Base-by-base conservation (phyloP, 2,797 vertebrate species). In the Coendou prehensilis region DNA sequence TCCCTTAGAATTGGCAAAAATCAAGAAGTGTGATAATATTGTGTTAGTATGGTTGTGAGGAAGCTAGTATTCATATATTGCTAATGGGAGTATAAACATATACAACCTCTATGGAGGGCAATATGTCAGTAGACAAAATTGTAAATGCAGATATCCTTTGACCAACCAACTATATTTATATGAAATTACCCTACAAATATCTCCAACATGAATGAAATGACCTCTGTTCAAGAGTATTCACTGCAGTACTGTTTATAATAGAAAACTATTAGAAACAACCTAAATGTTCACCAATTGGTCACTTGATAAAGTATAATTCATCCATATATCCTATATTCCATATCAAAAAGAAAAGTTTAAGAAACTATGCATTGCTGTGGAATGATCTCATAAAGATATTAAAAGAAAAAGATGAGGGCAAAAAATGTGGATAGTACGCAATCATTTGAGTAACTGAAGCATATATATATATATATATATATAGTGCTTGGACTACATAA, bases 101-200 rank as follows among this genome's bases (percentile, higher is more conserved):
- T 56, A 83, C 28, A 86, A 54, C 9, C 30, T 89, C 89, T 86
- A 83, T 13, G 14, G 14, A 94, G 76, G 50, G 54, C 54, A 96
- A 89, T 79, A 76, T 88, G 56, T 67, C 56, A 96, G 89, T 2
- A 85, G 95, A 86, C 61, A 85, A 94, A 95, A 92, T 1, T 89
- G 0, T 41, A 90, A 89, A 90, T 79, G 61, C n/a, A 76, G 45
- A 26, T 50, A 91, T 47, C 20, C 63, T 95, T 78, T 85, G 73
- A 88, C 47, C 61, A 23, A 93, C 5, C 59, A 94, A 88, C 20
- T 81, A 56, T 9, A 89, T 86, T 75, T 94, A 76, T 1, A 94
- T 73, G 47, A 87, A 93, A 96, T 81, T 96, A 94, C 52, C 59
- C 50, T 95, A 91, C 26, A 94, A 73, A 59, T 54, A 95, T 76